These are phyloP conservation scores for Corythaeola cristata DNA, from an alignment of 2,113 vertebrate species.

Conservation along the genomic window DNA sequence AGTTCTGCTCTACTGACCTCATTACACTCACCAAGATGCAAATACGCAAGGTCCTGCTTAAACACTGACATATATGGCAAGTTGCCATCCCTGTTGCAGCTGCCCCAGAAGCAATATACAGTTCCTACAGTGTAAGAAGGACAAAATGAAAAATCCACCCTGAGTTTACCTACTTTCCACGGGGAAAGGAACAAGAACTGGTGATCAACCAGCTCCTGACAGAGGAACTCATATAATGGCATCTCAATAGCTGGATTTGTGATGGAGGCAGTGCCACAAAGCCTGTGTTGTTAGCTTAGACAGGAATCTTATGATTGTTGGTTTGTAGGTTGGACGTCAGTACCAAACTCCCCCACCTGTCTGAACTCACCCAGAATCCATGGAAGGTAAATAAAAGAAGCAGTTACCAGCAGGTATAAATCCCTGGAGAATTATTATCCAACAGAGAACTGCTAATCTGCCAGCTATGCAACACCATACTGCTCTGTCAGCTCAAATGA, in stretches of 20 bases:
- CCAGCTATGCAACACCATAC: background rate
- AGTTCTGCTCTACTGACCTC: background rate
- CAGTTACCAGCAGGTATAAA: background rate
- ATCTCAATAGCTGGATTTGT: background rate
- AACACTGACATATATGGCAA: background rate
- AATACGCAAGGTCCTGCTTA: background rate
- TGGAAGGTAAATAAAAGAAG: background rate
- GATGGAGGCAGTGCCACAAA: background rate
- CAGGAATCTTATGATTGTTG: background rate
- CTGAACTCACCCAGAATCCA: background rate
- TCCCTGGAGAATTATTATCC: background rate
- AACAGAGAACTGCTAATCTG: background rate
- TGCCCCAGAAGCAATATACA: background rate
- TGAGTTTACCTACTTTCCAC: background rate
- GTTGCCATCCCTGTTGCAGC: background rate
- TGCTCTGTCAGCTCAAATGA: conserved; percentile 1
- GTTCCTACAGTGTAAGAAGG: background rate
- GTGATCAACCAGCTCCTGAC: background rate
- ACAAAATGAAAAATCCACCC: background rate
- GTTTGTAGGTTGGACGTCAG: background rate
- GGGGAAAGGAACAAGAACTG: background rate
- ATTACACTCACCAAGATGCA: background rate
- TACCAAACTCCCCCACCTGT: background rate
- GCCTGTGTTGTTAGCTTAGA: background rate
- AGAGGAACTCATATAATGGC: background rate